Evolutionary conservation across 2,888 invertebrate species (phyloP), one percentile per base, ranked within the genome.

Genomic region (Phymatocera aterrima): DNA sequence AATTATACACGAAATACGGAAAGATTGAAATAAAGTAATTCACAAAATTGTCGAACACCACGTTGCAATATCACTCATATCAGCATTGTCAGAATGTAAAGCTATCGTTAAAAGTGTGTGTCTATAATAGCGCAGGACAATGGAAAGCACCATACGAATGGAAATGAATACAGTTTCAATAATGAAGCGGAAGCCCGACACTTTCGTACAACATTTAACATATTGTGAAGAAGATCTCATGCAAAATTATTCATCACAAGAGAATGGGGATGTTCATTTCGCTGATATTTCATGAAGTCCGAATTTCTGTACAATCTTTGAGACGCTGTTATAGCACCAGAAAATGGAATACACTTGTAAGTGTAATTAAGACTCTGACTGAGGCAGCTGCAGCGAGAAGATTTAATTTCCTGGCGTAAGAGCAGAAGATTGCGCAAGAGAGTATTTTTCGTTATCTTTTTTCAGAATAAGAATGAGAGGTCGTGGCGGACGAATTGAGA

Each of bases 401-500:
- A 57, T 57, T 57, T 57, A 57, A 57, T 57, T 57, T 57, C 57
- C 57, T 57, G 57, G 12, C 57, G 24, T 28, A 57, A 24, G 15
- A 57, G 57, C 28, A 28, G 15, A 57, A 57, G 21, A 57, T 57
- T 57, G 15, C 64, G 34, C 34, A 37, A 40, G 21, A 34, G n/a
- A 64, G 21, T 64, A 64, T 12, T 64, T 64, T 64, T 34, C 34
- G 37, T 40, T 54, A 54, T 68, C 28, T 68, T 24, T 68, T 31
- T 68, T 28, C 2, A 43, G 65, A 43, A 24, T 37, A 43, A 65
- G 40, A 65, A 40, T 24, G 10, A 24, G 43, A 43, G 40, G 43
- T 28, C 68, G 68, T 43, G 40, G 68, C 43, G 24, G 68, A 68
- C 46, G 40, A 68, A 68, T 68, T 68, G 68, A 68, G 68, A 68